Percentiles rank a stretch among this genome's conserved stretches.
Conservation (phyloP, 2,888 invertebrate genomes). For the Pyralis farinalis region DNA sequence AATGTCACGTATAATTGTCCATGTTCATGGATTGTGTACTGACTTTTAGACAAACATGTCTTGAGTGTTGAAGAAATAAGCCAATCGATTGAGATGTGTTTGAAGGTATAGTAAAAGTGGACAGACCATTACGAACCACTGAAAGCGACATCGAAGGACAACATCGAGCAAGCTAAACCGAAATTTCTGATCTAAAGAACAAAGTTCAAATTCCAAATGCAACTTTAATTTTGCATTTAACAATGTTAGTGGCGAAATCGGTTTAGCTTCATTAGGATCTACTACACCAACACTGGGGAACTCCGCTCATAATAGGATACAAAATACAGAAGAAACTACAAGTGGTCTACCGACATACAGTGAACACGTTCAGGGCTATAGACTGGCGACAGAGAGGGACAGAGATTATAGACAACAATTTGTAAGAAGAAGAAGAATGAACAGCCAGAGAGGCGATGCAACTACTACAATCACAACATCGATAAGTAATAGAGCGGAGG, state of each 20-base stretch:
- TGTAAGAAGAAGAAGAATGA: constrained; percentile 66
- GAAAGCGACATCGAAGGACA: constrained; percentile 79
- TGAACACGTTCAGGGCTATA: constrained; percentile 63
- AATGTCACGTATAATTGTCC: constrained; percentile 45
- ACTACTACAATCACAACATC: constrained; percentile 79
- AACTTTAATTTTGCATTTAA: neutral
- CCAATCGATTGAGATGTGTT: constrained; percentile 59
- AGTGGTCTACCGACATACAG: constrained; percentile 71
- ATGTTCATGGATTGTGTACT: constrained; percentile 35
- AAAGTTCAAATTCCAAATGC: constrained; percentile 14
- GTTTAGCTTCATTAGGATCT: constrained; percentile 57
- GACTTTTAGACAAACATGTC: constrained; percentile 50
- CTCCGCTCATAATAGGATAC: constrained; percentile 69
- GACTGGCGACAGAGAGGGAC: constrained; percentile 67
- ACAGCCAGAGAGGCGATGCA: constrained; percentile 72
- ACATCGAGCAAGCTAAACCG: constrained; percentile 71
- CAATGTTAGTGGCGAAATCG: constrained; percentile 25
- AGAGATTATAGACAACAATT: constrained; percentile 63
- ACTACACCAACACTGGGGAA: constrained; percentile 67
- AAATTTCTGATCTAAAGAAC: constrained; percentile 28
- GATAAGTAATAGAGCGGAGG: constrained; percentile 70
- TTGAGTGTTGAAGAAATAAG: constrained; percentile 49
- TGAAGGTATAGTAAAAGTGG: constrained; percentile 60
- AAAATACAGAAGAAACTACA: constrained; percentile 75
- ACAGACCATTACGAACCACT: constrained; percentile 74